phyloP scores from a whole-genome alignment of 2,888 invertebrate species.

The Ethmia dodecea region DNA sequence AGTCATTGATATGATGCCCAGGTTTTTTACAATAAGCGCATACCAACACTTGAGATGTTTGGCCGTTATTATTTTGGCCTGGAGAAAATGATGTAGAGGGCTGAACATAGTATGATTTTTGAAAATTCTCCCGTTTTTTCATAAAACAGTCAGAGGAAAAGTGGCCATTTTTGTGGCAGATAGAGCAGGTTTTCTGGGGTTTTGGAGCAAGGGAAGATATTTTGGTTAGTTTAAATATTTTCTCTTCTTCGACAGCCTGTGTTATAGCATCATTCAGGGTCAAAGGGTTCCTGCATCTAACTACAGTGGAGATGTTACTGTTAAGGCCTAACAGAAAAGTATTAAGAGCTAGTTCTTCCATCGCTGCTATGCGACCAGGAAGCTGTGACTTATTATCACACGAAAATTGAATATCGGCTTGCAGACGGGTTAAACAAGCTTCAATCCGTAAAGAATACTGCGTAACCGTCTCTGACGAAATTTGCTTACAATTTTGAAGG shows the following conservation, averaged over 20 bases:
- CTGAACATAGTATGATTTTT: too few species aligned
- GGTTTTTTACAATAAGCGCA: slow-evolving; percentile 8
- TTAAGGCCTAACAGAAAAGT: slow-evolving; percentile 12
- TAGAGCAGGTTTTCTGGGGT: slow-evolving; percentile 3
- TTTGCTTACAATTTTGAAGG: slow-evolving; percentile 6
- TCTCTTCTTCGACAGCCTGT: slow-evolving; percentile 8
- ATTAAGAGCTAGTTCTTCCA: slow-evolving; percentile 12
- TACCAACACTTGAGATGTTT: too few species aligned
- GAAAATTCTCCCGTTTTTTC: slow-evolving; percentile 1
- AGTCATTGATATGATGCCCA: slow-evolving; percentile 4
- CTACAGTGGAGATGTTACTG: slow-evolving; percentile 1
- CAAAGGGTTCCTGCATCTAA: slow-evolving; percentile 4
- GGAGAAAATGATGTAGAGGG: too few species aligned
- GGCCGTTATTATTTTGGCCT: too few species aligned
- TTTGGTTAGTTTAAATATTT: slow-evolving; percentile 5
- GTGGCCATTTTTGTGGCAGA: slow-evolving; percentile 6
- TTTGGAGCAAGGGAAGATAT: not conserved
- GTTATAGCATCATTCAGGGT: slow-evolving; percentile 5
- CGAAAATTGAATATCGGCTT: not conserved
- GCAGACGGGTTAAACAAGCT: not conserved
- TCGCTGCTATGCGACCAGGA: slow-evolving; percentile 4
- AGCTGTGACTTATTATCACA: not conserved
- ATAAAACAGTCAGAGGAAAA: slow-evolving; percentile 2
- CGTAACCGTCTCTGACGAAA: slow-evolving; percentile 3
- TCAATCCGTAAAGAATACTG: slow-evolving; percentile 8